Evolutionary conservation across 1,140 invertebrate genomes (phyloP).

Genomic region (Brachystomella parvula): DNA sequence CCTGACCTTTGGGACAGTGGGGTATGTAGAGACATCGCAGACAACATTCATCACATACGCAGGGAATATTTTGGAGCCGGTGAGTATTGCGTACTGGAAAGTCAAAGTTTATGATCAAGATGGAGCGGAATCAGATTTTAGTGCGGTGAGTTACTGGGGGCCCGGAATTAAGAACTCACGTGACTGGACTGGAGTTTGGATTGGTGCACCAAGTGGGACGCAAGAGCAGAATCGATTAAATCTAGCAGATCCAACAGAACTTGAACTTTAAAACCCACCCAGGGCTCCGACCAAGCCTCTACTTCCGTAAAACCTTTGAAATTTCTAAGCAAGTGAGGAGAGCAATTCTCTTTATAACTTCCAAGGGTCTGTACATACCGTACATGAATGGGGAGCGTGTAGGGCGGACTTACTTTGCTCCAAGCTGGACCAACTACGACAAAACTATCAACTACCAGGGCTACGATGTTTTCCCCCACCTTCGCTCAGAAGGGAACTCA

Average conservation of each 20-base stretch:
- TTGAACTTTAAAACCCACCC: no score
- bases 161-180: neutral
- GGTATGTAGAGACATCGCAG: neutral
- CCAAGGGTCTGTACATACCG: neutral
- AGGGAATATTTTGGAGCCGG: neutral
- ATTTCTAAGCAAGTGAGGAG: neutral
- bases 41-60: neutral
- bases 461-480: neutral
- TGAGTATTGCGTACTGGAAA: neutral
- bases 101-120: neutral
- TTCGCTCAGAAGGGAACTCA: neutral
- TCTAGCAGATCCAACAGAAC: neutral
- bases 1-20: neutral
- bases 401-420: neutral
- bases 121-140: neutral
- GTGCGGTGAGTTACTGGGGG: neutral
- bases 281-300: neutral
- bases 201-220: neutral
- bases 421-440: neutral
- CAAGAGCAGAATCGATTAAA: neutral
- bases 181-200: neutral
- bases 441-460: neutral
- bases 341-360: neutral
- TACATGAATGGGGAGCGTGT: neutral
- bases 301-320: neutral